Conservation (phyloP, 2,113 vertebrate species). For the Ptilonorhynchus violaceus region DNA sequence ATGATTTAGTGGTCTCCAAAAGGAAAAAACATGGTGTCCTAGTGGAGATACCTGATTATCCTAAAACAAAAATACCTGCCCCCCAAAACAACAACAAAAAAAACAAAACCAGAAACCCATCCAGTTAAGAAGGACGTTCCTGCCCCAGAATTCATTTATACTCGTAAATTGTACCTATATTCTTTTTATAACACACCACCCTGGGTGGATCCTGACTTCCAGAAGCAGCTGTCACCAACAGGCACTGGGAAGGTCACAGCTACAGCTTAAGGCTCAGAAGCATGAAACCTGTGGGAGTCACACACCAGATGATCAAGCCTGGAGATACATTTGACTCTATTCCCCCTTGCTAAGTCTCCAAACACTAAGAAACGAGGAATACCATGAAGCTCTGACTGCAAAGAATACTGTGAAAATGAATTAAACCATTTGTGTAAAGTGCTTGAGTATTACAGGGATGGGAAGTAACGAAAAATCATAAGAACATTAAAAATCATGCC, state of each 20-base stretch:
- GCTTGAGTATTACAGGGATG: neutral
- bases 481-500: neutral
- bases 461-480: neutral
- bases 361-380: neutral
- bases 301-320: neutral
- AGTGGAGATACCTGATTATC: neutral
- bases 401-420: neutral
- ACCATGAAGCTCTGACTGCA: neutral
- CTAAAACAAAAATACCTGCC: neutral
- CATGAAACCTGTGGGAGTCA: neutral
- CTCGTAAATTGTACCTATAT: neutral
- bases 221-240: neutral
- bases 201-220: neutral
- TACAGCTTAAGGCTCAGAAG: neutral
- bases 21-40: neutral
- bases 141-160: neutral
- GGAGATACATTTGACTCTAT: neutral
- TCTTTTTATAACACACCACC: neutral
- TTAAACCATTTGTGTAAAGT: neutral
- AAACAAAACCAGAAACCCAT: neutral
- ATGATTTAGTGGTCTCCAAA: neutral
- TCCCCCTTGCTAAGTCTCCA: neutral
- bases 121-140: neutral
- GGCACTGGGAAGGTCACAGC: neutral
- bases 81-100: neutral